These are phyloP conservation scores for Reticulitermes lucifugus DNA, from an alignment of 2,888 invertebrate genomes.

Conservation along the genomic window DNA sequence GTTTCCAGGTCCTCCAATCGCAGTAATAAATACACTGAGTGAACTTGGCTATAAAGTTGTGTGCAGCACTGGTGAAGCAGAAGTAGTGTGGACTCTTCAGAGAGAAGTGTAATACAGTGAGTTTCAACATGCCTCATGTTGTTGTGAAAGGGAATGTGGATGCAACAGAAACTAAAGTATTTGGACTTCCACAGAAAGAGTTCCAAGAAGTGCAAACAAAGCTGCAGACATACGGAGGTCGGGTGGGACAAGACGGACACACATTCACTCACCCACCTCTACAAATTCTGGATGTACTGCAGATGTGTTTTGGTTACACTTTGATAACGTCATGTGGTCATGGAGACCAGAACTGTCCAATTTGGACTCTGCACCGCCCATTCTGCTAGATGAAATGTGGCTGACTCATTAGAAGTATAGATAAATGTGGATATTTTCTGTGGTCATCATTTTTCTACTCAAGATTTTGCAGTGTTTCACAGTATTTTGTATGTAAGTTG, in stretches of 20 bases:
- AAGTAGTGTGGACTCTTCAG: constrained; percentile 87
- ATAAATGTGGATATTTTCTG: not conserved
- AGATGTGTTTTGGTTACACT: constrained; percentile 54
- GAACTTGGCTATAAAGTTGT: constrained; percentile 83
- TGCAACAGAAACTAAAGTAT: constrained; percentile 56
- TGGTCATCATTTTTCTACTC: not conserved
- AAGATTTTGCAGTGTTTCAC: constrained; percentile 13
- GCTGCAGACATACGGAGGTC: constrained; percentile 54
- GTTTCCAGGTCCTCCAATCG: constrained; percentile 71
- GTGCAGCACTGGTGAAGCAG: constrained; percentile 82
- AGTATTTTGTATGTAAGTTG: constrained; percentile 11
- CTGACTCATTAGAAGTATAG: not conserved
- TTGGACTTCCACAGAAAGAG: constrained; percentile 56
- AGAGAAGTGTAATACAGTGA: constrained; percentile 72
- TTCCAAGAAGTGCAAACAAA: constrained; percentile 48
- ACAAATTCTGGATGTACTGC: constrained; percentile 52
- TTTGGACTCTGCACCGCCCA: constrained; percentile 56
- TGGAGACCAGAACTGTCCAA: constrained; percentile 54
- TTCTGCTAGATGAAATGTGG: constrained; percentile 35
- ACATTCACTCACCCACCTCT: constrained; percentile 55
- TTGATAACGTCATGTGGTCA: constrained; percentile 54
- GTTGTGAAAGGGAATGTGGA: constrained; percentile 56
- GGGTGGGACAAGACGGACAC: constrained; percentile 57
- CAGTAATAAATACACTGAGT: constrained; percentile 79
- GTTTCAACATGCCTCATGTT: constrained; percentile 56